Base-by-base conservation (phyloP, 2,888 invertebrate species). In the Eristalinus aeneus region DNA sequence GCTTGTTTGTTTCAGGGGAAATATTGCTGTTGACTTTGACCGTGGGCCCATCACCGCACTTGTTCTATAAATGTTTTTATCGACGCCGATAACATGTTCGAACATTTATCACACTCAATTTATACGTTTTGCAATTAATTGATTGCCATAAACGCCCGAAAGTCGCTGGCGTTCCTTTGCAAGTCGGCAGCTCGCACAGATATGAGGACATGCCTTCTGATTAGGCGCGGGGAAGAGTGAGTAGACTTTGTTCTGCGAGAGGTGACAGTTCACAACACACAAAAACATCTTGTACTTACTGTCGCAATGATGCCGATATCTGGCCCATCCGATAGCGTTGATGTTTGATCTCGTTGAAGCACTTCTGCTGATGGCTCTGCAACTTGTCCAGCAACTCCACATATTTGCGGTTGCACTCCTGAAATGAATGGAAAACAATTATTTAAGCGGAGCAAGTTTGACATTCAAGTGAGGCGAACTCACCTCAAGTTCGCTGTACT, bases 321-420 rank as follows among this genome's bases (percentile, higher is more conserved):
- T 97, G 94, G 54, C 95, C 95, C 93, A 98, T 95, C 86, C 98
- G 95, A 93, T 99, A 98, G 89, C 96, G 95, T 92, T 99, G 98
- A 93, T 99, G 98, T 89, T 95, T 95, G 88, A 99, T 95, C 90
- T 97, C 97, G 91, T 97, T 97, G 89, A 96, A 93, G 93, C 98
- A 98, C 94, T 96, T 95, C 90, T 96, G 95, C 92, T 98, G 98
- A 60, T 97, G 93, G 88, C 95, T 95, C 67, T 96, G 95, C 36
- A 98, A 94, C 92, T 97, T 96, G 89, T 98, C 97, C 88, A 99
- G 93, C 92, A 97, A 96, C 77, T 96, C 94, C 72, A 96, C 94
- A 93, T 98, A 98, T 86, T 96, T 95, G 90, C 96, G 96, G 93
- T 98, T 98, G 89, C 92, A 92, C 56, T 89, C 89, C 89, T 89